These are phyloP conservation scores for Coreius guichenoti DNA, from an alignment of 2,797 vertebrate genomes.

Conservation along the genomic window DNA sequence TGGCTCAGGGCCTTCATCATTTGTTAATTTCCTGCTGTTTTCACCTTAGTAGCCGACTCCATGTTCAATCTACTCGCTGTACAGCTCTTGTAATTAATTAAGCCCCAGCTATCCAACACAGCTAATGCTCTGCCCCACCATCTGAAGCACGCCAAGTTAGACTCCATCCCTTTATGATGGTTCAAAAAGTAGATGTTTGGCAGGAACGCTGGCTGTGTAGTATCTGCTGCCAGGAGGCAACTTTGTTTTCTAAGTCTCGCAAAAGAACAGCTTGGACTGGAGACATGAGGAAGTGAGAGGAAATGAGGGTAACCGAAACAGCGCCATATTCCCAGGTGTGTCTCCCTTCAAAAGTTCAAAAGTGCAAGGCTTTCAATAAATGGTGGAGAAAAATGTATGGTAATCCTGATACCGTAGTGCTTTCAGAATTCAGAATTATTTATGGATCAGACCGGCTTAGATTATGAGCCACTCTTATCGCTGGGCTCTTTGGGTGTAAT, in stretches of 20 bases:
- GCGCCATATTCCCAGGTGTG: constrained; percentile 38
- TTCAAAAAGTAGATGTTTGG: constrained; percentile 50
- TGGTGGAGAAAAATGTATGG: neutral
- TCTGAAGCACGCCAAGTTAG: constrained; percentile 22
- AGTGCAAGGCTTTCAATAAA: constrained; percentile 24
- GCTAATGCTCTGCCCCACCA: constrained; percentile 22
- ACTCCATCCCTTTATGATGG: constrained; percentile 18
- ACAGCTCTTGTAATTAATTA: constrained; percentile 32
- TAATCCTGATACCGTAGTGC: constrained; percentile 2
- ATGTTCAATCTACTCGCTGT: constrained; percentile 23
- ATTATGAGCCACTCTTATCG: constrained; percentile 17
- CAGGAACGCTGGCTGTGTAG: constrained; percentile 20
- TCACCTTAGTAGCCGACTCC: neutral
- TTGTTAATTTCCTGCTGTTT: constrained; percentile 33
- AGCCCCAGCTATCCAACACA: constrained; percentile 16
- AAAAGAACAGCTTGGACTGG: constrained; percentile 26
- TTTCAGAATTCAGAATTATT: constrained; percentile 39
- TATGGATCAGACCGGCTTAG: constrained; percentile 65
- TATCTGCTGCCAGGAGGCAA: constrained; percentile 21
- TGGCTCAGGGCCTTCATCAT: constrained; percentile 2
- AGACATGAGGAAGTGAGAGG: constrained; percentile 22
- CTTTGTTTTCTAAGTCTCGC: constrained; percentile 24
- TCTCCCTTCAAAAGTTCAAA: constrained; percentile 35
- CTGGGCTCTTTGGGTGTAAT: constrained; percentile 21
- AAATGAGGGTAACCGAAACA: constrained; percentile 31